Evolutionary conservation across 2,113 vertebrate genomes (phyloP).

Genomic region (Lanius ludovicianus): DNA sequence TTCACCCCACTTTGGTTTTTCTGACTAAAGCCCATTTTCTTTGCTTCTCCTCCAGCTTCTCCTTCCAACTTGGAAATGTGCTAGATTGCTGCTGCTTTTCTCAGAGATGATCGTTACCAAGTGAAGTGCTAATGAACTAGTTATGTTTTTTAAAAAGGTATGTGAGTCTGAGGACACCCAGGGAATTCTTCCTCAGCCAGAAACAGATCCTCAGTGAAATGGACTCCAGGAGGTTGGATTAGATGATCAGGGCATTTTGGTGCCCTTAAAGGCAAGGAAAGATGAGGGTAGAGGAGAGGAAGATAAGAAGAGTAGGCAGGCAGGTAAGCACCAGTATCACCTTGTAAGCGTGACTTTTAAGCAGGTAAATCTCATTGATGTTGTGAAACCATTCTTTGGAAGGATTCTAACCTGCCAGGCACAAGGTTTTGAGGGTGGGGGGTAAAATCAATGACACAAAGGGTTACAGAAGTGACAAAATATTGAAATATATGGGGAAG

Average conservation of each 20-base stretch:
- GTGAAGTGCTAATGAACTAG: neutral
- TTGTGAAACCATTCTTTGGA: neutral
- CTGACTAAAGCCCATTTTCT: neutral
- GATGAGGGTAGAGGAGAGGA: neutral
- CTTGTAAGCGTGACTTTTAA: neutral
- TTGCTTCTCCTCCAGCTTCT: neutral
- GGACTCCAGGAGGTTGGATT: neutral
- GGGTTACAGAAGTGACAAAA: neutral
- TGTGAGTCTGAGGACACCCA: neutral
- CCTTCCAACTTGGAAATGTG: neutral
- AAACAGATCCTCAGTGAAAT: neutral
- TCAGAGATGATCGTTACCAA: neutral
- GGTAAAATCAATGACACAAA: neutral
- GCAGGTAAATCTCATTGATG: neutral
- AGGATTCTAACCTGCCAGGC: neutral
- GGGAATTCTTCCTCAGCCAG: neutral
- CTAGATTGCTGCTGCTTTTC: neutral
- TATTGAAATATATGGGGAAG: neutral
- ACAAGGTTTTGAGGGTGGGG: neutral
- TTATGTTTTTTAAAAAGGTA: neutral
- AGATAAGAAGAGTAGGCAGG: neutral
- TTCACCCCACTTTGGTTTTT: neutral
- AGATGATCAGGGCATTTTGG: neutral
- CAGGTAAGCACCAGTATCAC: neutral
- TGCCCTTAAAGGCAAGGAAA: neutral